Percentiles rank a stretch among this genome's conserved stretches.
These are phyloP conservation scores for Serranus cabrilla DNA, from an alignment of 2,797 vertebrate genomes.

Conservation along the genomic window DNA sequence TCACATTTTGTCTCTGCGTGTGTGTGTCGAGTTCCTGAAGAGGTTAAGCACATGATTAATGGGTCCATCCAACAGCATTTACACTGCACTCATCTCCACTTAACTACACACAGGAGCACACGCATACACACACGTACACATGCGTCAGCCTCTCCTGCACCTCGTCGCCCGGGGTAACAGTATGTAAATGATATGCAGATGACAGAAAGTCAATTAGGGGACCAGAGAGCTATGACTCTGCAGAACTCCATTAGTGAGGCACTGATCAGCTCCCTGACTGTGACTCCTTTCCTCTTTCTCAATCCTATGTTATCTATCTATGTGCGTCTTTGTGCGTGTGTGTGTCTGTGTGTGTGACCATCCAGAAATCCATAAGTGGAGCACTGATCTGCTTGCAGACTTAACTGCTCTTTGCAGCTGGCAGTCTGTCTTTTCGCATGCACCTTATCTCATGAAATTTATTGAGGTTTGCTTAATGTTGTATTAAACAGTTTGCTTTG, in stretches of 20 bases:
- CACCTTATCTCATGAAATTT: neutral
- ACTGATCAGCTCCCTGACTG: slow-evolving; percentile 59
- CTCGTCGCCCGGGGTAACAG: slow-evolving; percentile 62
- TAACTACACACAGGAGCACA: slow-evolving; percentile 48
- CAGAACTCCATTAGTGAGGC: slow-evolving; percentile 72
- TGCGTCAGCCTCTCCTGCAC: slow-evolving; percentile 35
- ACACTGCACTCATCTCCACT: slow-evolving; percentile 71
- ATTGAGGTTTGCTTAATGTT: neutral
- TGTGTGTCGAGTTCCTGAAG: slow-evolving; percentile 59
- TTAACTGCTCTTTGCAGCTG: slow-evolving; percentile 8
- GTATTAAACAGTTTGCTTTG: neutral
- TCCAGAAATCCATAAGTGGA: slow-evolving; percentile 28
- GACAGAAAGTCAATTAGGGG: slow-evolving; percentile 77
- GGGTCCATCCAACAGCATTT: slow-evolving; percentile 71
- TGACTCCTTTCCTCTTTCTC: slow-evolving; percentile 17
- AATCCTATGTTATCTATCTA: neutral
- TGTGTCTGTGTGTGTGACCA: neutral
- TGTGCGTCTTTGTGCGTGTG: slow-evolving; percentile 5
- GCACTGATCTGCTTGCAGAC: slow-evolving; percentile 24
- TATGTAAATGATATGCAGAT: slow-evolving; percentile 82
- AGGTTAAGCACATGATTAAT: slow-evolving; percentile 81
- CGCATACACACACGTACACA: slow-evolving; percentile 17
- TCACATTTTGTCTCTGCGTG: neutral
- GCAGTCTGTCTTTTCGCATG: neutral
- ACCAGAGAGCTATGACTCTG: slow-evolving; percentile 71